Evolutionary conservation across 2,113 vertebrate species (phyloP), one percentile per base, ranked within the genome.

Genomic region (Rhea pennata): DNA sequence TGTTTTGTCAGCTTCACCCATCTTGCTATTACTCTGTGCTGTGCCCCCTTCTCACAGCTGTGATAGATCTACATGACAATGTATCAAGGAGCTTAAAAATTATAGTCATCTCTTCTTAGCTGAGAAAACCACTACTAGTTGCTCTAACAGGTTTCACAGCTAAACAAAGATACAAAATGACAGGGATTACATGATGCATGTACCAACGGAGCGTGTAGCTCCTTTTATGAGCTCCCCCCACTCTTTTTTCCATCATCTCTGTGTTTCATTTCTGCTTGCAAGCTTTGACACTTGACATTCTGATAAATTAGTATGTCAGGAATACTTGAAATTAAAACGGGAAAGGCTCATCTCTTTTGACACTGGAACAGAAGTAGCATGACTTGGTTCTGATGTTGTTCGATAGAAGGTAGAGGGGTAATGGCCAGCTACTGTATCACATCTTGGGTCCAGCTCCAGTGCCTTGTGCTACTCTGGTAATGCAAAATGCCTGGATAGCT

Each of bases 101-200:
- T 56, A 85, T 24, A 86, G 84, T 88, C 0, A 8, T 88, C 50
- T 11, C 50, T 91, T 94, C 96, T 92, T 59, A 66, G 96, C 71
- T 62, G 74, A 94, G 83, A 84, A 96, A 95, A 82, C 80, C 66
- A 87, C 58, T 39, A 73, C 48, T 92, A 85, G 89, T 87, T 97
- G 84, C 74, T 87, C 1, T 87, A 96, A 54, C 88, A 93, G 76
- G 80, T 92, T 95, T 93, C 71, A 85, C 83, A 87, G 83, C 64
- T 95, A 96, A 96, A 89, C 66, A 91, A 96, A 96, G 83, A 89
- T 80, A 73, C 33, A 61, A 64, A 93, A 80, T 91, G 95, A 91
- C 92, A 96, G 77, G 80, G 88, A 89, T 96, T 95, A 85, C 48
- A 75, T 64, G 92, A 93, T 92, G 79, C 44, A 54, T 87, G 48